Percentiles rank a stretch among this genome's conserved stretches.
These are phyloP conservation scores for Tolypeutes matacus DNA, from an alignment of 2,797 vertebrate species.

Conservation along the genomic window DNA sequence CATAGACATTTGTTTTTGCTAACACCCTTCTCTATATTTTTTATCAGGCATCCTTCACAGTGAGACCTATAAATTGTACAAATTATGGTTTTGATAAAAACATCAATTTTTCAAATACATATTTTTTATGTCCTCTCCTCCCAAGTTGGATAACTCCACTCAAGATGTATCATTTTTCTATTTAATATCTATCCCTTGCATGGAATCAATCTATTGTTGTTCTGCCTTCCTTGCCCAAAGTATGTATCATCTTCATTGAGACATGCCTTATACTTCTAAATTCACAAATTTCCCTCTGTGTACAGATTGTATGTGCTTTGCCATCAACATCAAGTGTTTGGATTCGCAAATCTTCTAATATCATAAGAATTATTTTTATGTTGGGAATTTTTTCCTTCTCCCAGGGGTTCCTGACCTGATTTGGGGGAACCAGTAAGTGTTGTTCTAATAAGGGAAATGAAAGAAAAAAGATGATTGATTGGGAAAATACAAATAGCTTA, in stretches of 20 bases:
- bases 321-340: neutral
- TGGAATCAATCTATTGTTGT: neutral
- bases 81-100: slow-evolving; percentile 24
- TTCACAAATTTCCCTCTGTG: neutral
- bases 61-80: neutral
- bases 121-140: neutral
- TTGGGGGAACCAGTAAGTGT: neutral
- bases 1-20: neutral
- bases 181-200: neutral
- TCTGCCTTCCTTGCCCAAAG: slow-evolving; percentile 9
- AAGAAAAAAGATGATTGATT: neutral
- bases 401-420: neutral
- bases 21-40: neutral
- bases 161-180: slow-evolving; percentile 37
- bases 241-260: neutral
- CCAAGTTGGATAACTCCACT: slow-evolving; percentile 45
- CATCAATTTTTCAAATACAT: slow-evolving; percentile 41
- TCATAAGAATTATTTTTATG: neutral
- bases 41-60: neutral
- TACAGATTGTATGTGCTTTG: neutral
- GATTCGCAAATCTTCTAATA: neutral
- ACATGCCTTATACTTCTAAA: neutral
- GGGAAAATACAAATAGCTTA: neutral
- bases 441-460: neutral
- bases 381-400: neutral